Base-by-base conservation (phyloP, 2,797 vertebrate species). In the Danio aesculapii region DNA sequence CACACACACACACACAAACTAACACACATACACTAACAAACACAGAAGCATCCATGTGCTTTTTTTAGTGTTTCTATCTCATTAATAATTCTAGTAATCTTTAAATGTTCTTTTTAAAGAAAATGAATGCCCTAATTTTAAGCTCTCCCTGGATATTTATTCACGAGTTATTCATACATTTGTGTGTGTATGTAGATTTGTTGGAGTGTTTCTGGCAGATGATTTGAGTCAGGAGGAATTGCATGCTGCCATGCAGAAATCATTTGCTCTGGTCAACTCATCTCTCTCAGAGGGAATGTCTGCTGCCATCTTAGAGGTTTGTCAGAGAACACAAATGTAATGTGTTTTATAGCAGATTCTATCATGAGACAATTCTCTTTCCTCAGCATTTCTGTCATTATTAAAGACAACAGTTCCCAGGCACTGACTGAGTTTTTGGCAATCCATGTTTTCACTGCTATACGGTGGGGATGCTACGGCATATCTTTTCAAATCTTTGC, bases 211-310 rank as follows among this genome's bases (percentile, higher is more conserved):
- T 63, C 84, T 98, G 85, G 84, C 96, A 6, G 88, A 81, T 6
- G 97, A 97, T 90, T 92, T 96, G 87, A 90, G 93, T 4, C 97
- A 95, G 77, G 91, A 85, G 71, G 95, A 98, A 84, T 95, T 99
- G 1, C 97, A 99, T 0, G 95, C 97, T 0, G 93, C 91, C 7
- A 80, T 98, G 88, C 92, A 87, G 87, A 93, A 86, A 67, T 94
- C 95, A 83, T 96, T 93, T 50, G 95, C 96, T 0, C 79, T 98
- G 85, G 96, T 99, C 75, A 99, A 99, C 92, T 97, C 96, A 90
- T 99, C 98, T 0, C 2, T 93, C 84, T 99, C 97, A 0, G 98
- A 99, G 86, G 98, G 98, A 78, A 99, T 99, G 98, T 99, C 98
- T 0, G 97, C 96, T 0, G 96, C 97, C 63, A 90, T 99, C 83